phyloP scores from a whole-genome alignment of 35 echinoderm and acorn worm species.

The Heliocidaris tuberculata region DNA sequence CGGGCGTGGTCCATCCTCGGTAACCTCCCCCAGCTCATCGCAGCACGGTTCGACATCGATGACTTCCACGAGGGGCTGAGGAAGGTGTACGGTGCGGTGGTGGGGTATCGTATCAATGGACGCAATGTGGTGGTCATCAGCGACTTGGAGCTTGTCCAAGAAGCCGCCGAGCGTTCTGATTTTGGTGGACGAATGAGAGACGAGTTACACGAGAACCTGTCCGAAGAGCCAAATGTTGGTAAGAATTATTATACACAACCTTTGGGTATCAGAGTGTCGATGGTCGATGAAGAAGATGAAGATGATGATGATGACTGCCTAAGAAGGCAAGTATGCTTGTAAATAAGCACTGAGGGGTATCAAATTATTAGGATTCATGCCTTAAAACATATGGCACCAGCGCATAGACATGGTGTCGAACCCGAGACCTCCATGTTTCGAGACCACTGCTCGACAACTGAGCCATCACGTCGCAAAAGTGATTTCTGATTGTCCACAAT shows the following conservation, averaged over 20 bases:
- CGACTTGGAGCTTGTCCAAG: background rate
- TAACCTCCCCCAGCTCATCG: background rate
- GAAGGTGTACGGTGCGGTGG: background rate
- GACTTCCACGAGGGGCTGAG: background rate
- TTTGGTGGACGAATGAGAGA: background rate
- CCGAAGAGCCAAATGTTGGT: background rate
- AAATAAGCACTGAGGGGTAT: too few relatives aligned
- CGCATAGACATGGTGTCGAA: too few relatives aligned
- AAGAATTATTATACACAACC: background rate
- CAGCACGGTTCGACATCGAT: background rate
- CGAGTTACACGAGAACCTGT: background rate
- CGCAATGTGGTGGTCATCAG: background rate
- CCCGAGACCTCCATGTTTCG: too few relatives aligned
- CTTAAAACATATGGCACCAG: too few relatives aligned
- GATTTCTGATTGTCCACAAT: too few relatives aligned
- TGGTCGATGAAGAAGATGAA: too few relatives aligned
- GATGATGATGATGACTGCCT: too few relatives aligned
- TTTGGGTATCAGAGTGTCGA: too few relatives aligned
- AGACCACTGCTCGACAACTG: too few relatives aligned
- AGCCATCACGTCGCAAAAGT: too few relatives aligned
- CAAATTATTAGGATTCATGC: too few relatives aligned
- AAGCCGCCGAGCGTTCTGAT: background rate
- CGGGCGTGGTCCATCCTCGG: conserved; percentile 1
- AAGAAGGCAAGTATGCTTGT: too few relatives aligned
- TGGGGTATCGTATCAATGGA: background rate